Evolutionary conservation across 2,797 vertebrate genomes (phyloP).

Genomic region (Lithobates sylvaticus): DNA sequence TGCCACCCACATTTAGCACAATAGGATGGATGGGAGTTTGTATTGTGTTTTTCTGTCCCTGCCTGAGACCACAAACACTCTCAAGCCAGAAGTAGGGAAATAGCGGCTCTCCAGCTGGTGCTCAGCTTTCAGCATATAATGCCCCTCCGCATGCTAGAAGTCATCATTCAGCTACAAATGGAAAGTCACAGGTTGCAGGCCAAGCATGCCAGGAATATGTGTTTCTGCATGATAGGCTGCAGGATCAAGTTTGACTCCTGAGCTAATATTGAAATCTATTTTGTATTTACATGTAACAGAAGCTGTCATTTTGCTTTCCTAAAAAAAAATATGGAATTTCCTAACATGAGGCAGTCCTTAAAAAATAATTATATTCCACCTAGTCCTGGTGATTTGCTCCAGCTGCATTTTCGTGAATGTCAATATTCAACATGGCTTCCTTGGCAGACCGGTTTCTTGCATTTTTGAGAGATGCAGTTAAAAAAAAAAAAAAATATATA

Average conservation of each 20-base stretch:
- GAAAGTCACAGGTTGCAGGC: neutral
- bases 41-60: neutral
- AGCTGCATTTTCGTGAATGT: neutral
- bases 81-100: neutral
- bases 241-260: neutral
- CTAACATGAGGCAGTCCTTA: neutral
- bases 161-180: neutral
- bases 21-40: slow-evolving; percentile 18
- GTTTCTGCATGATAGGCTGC: neutral
- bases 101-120: neutral
- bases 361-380: neutral
- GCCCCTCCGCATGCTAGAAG: neutral
- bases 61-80: neutral
- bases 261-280: neutral
- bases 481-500: no score
- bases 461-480: no score
- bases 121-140: neutral
- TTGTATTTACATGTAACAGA: neutral
- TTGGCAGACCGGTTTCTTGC: no score
- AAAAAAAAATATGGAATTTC: no score
- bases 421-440: neutral
- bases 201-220: neutral
- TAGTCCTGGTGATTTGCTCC: neutral
- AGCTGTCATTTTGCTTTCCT: neutral
- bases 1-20: slow-evolving; percentile 41